phyloP scores from a whole-genome alignment of 30 jellyfish, hydroid and myxozoan genomes.

The Cassiopea xamachana region DNA sequence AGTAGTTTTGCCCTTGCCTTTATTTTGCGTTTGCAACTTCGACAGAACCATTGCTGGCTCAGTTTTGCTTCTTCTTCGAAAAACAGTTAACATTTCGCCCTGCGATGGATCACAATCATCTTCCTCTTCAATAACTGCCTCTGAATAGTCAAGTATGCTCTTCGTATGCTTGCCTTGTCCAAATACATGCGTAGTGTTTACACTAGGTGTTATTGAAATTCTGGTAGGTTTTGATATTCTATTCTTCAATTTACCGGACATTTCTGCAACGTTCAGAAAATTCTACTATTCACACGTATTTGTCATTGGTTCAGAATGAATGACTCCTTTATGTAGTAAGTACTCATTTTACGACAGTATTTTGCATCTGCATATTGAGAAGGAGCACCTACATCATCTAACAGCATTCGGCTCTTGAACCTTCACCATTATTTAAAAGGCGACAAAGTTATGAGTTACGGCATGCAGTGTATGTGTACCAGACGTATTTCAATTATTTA shows the following conservation, averaged over 20 bases:
- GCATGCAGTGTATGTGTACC: not conserved
- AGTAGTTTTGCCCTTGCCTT: not conserved
- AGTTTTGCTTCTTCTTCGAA: slow-evolving; percentile 34
- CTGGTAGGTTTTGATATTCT: not conserved
- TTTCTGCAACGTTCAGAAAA: not conserved
- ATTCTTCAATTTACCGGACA: not conserved
- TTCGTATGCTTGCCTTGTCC: not conserved
- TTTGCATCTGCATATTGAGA: not conserved
- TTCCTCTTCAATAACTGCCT: not conserved
- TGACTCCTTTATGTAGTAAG: not conserved
- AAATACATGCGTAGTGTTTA: not conserved
- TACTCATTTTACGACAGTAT: not conserved
- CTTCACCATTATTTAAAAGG: not conserved
- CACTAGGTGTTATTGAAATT: not conserved
- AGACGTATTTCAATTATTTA: not conserved
- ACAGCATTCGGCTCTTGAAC: not conserved
- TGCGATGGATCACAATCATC: not conserved
- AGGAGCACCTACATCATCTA: not conserved
- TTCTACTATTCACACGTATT: not conserved
- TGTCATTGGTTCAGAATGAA: not conserved
- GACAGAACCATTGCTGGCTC: slow-evolving; percentile 62
- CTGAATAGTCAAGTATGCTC: not conserved
- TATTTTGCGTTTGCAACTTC: slow-evolving; percentile 6
- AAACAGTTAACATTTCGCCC: not conserved
- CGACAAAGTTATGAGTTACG: not conserved